Base-by-base conservation (phyloP, 2,888 invertebrate species). In the Agrochola lota region DNA sequence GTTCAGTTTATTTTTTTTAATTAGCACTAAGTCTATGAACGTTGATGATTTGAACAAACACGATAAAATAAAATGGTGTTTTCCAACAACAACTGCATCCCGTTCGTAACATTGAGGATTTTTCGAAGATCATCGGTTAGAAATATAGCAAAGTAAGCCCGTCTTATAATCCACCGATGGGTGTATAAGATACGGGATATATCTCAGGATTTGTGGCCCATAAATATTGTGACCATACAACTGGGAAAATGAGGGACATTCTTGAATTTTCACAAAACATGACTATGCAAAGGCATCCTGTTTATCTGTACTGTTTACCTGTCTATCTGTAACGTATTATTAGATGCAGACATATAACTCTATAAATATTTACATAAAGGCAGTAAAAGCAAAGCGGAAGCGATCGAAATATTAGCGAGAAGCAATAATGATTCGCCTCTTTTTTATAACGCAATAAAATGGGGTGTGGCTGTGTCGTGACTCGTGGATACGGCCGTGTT, bases 151-250 rank as follows among this genome's bases (percentile, higher is more conserved):
- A 52, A 78, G 83, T 81, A 81, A 77, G 70, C 77, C 69, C 68
- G 30, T 76, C 81, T 82, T 83, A 85, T 88, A 87, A 89, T 88
- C 85, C 84, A 74, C 30, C 77, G 89, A 89, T 89, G 83, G 88
- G 84, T 80, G 76, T 87, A 80, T 84, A 77, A 89, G 88, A 89
- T 89, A 89, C 77, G 81, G 78, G 76, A 78, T 77, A 82, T 86
- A 88, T 89, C 87, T 81, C 30, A 78, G 84, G 87, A 89, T 89
- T 90, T 90, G 90, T 88, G 84, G 87, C 68, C 86, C 82, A 88
- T 88, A 84, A 87, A 77, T 88, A 83, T 67, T 79, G 83, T 63
- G 79, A 55, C 85, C 68, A 86, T 15, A 52, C 15, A 0, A 11
- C 66, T 26, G 0, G 26, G 3, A 57, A 55, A 71, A 2, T 59